These are phyloP conservation scores for Acanthosepion esculentum DNA, from an alignment of 2,888 invertebrate genomes.

Conservation along the genomic window DNA sequence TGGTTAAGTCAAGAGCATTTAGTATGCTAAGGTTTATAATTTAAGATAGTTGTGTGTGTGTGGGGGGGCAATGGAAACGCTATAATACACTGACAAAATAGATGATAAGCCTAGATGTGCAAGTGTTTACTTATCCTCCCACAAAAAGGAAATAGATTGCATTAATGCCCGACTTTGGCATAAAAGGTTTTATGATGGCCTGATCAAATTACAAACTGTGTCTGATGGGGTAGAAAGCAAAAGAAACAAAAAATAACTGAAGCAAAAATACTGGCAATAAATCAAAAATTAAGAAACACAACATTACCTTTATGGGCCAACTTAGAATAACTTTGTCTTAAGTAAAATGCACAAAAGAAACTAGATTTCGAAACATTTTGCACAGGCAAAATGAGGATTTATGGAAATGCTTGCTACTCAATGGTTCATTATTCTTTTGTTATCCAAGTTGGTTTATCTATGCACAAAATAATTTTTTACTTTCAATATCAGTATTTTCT, in stretches of 20 bases:
- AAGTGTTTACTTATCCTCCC: conserved; percentile 2
- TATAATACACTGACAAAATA: not conserved
- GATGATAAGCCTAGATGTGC: not conserved
- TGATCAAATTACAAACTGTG: conserved; percentile 9
- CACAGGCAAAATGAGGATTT: not conserved
- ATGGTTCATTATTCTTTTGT: not conserved
- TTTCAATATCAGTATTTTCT: not conserved
- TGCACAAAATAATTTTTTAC: not conserved
- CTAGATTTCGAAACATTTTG: not conserved
- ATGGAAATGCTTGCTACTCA: not conserved
- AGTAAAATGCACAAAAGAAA: not conserved
- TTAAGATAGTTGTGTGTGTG: not conserved
- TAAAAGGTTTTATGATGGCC: not conserved
- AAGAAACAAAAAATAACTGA: not conserved
- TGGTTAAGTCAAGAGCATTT: not conserved
- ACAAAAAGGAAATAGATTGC: not conserved
- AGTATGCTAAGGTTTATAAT: not conserved
- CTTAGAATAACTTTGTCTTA: not conserved
- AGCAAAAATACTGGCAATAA: not conserved
- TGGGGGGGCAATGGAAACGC: not conserved
- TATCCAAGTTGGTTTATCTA: not conserved
- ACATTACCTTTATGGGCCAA: too few relatives aligned
- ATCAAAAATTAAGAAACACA: conserved; percentile 12
- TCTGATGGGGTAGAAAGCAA: not conserved
- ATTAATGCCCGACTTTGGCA: not conserved